Evolutionary conservation across 2,113 vertebrate genomes (phyloP).

Genomic region (Bombycilla garrulus): DNA sequence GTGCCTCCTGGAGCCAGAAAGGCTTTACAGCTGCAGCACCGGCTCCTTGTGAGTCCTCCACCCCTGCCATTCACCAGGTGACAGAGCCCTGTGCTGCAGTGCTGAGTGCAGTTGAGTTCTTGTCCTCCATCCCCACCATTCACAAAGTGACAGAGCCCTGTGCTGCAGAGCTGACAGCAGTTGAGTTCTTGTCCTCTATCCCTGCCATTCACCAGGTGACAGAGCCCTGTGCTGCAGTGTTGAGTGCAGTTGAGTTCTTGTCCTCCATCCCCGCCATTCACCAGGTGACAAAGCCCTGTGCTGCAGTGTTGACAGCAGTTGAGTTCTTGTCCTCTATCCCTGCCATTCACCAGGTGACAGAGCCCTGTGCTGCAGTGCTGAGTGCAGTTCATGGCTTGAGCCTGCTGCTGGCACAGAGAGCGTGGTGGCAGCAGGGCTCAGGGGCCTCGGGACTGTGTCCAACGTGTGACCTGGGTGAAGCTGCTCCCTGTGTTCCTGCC

Average conservation of each 20-base stretch:
- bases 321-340: background rate
- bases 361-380: rapidly evolving
- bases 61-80: rapidly evolving
- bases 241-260: no score
- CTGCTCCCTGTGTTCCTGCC: background rate
- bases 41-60: background rate
- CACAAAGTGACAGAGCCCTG: rapidly evolving
- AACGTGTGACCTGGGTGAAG: background rate
- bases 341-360: rapidly evolving
- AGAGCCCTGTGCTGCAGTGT: rapidly evolving
- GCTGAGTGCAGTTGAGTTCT: no score
- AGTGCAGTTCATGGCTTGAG: background rate
- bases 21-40: background rate
- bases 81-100: rapidly evolving
- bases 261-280: background rate
- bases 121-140: background rate
- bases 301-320: no score
- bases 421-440: rapidly evolving
- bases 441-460: background rate
- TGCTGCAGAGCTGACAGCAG: background rate
- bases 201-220: rapidly evolving
- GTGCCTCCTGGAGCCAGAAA: background rate
- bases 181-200: background rate
- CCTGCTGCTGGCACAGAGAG: background rate
- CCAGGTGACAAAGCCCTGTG: rapidly evolving